These are phyloP conservation scores for Reticulitermes lucifugus DNA, from an alignment of 2,888 invertebrate species.

Conservation along the genomic window DNA sequence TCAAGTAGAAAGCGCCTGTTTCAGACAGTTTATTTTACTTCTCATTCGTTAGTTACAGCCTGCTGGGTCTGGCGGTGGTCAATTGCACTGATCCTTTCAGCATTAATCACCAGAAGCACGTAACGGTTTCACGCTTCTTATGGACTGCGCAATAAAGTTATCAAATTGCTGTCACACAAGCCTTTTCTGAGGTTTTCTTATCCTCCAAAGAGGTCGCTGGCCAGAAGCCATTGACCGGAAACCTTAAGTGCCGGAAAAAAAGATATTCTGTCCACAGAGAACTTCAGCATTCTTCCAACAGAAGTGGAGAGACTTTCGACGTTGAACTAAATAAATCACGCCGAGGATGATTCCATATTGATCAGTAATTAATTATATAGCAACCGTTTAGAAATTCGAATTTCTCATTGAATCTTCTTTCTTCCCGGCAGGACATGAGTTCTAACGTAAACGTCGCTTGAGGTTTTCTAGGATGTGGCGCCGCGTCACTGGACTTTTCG, in stretches of 20 bases:
- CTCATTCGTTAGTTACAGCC: conserved; percentile 2
- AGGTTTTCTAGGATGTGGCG: too few species aligned
- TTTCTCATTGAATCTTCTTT: too few species aligned
- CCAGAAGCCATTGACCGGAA: background rate
- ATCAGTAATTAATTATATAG: too few species aligned
- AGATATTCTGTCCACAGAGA: background rate
- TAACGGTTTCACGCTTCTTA: background rate
- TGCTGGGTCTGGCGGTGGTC: background rate
- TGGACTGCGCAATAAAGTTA: background rate
- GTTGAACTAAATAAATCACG: too few species aligned
- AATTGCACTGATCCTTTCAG: background rate
- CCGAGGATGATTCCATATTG: too few species aligned
- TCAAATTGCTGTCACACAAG: background rate
- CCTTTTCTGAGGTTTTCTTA: background rate
- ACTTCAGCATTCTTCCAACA: background rate
- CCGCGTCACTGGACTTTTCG: too few species aligned
- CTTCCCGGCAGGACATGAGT: too few species aligned
- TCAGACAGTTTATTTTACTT: background rate
- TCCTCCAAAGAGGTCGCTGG: background rate
- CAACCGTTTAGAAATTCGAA: too few species aligned
- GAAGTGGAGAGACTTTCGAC: too few species aligned
- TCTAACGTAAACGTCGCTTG: too few species aligned
- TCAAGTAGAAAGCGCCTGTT: background rate
- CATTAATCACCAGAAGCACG: background rate
- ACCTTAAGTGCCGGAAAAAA: background rate